Base-by-base conservation (phyloP, 1,140 invertebrate genomes). In the Xylocopa sonorina region DNA sequence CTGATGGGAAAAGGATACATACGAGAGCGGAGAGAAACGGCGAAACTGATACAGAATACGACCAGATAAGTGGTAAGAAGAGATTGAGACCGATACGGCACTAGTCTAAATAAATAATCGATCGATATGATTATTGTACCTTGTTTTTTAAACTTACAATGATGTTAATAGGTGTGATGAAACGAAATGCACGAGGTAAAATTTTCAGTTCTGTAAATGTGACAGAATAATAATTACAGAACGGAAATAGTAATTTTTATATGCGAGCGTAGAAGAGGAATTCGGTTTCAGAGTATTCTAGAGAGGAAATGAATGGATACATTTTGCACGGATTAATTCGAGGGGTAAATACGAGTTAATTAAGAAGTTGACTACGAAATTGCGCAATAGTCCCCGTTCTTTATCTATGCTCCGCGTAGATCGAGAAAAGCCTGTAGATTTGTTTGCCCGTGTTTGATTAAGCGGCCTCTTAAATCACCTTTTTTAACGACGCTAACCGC, bases 1-100 rank as follows among this genome's bases (percentile, higher is more conserved):
- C 5, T 6, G 64, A 53, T 24, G 27, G 14, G 24, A 71, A 53
- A 43, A 38, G 27, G 32, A 41, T 46, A 18, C 55, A 16, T 18
- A 5, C 27, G 14, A 48, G n/a, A 16, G 6, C 21, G 64, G 43
- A 64, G 62, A n/a, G 60, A 53, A 64, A n/a, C 24, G 48, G 63
- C 21, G 50, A 38, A 55, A 64, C 67, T 50, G 82, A 83, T 83
- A 79, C 74, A 71, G 78, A 78, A 29, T 67, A 78, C 46, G 62
- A 57, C 48, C 67, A 32, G 63, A 83, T 63, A 78, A 53, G 60
- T 32, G 80, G 43, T 50, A 51, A 68, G 63, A 68, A 76, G 51
- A 72, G 78, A 50, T 55, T 27, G 48, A 60, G 48, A 48, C 4
- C 32, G 50, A 14, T 41, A 68, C 38, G 14, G 27, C 21, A 18